Evolutionary conservation across 2,113 vertebrate species (phyloP).

Genomic region (Gorsachius goisagi): DNA sequence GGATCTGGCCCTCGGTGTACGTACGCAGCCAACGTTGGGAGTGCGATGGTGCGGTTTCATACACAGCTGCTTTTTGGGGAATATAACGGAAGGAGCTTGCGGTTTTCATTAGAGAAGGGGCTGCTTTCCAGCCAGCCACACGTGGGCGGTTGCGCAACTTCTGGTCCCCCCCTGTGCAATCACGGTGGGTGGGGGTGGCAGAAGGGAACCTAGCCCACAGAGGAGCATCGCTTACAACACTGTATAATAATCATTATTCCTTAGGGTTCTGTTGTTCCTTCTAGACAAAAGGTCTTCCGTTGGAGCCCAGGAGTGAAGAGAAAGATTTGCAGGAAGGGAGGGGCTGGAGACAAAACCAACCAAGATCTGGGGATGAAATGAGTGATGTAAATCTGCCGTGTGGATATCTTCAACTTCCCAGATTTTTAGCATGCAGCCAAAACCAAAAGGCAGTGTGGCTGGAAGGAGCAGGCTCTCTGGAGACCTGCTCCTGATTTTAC

Average conservation of each 20-base stretch:
- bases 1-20: accelerated
- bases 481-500: neutral
- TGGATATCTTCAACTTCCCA: neutral
- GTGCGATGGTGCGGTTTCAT: neutral
- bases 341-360: neutral
- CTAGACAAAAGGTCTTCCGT: neutral
- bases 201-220: neutral
- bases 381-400: neutral
- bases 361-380: neutral
- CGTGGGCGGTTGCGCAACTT: neutral
- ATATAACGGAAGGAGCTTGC: neutral
- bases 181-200: accelerated
- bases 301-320: neutral
- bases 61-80: neutral
- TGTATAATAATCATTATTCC: neutral
- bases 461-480: neutral
- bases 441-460: neutral
- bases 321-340: neutral
- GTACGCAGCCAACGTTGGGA: neutral
- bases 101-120: neutral
- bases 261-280: neutral
- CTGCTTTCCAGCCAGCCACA: neutral
- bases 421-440: neutral
- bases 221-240: neutral
- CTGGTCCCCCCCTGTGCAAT: neutral